Evolutionary conservation across 2,797 vertebrate genomes (phyloP), one percentile per base, ranked within the genome.

Genomic region (Myripristis jacobus): DNA sequence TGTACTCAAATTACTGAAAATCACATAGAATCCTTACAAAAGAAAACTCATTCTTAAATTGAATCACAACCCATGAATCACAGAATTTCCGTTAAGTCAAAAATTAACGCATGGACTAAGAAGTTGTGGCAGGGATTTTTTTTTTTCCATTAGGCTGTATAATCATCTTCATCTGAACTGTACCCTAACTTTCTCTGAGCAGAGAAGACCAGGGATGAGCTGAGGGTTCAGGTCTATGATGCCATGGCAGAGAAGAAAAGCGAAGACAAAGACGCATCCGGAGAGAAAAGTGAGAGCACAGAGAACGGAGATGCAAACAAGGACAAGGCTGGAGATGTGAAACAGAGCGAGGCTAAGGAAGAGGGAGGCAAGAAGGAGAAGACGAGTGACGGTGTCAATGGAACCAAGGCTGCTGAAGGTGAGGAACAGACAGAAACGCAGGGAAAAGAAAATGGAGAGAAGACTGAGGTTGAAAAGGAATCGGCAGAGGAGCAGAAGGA

Each of bases 211-310:
- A 96, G 96, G 90, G 95, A 97, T 77, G 95, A 97, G 90, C 95
- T 99, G 89, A 96, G 97, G 92, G 96, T 94, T 87, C 96, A 98
- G 94, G 97, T 98, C 83, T 98, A 98, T 75, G 96, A 98, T 71
- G 95, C 98, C 87, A 97, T 97, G 97, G 94, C 96, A 53, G 96
- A 95, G 87, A 93, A 93, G 77, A 81, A 93, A 76, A 75, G 73
- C 24, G 15, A 77, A 0, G 48, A 44, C 29, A 25, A 3, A 29
- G 27, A 29, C 3, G 6, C 27, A 29, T 29, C 27, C 67, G 29
- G 77, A 70, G 36, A 57, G 74, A 47, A 54, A 2, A 58, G 65
- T 13, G 57, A 61, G 59, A n/a, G 54, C 36, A 2, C 10, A 38
- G 36, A 38, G 11, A 38, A 6, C 0, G 62, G 72, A 29, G 47